Evolutionary conservation across 1,140 invertebrate genomes (phyloP).

Genomic region (Melitaea cinxia): DNA sequence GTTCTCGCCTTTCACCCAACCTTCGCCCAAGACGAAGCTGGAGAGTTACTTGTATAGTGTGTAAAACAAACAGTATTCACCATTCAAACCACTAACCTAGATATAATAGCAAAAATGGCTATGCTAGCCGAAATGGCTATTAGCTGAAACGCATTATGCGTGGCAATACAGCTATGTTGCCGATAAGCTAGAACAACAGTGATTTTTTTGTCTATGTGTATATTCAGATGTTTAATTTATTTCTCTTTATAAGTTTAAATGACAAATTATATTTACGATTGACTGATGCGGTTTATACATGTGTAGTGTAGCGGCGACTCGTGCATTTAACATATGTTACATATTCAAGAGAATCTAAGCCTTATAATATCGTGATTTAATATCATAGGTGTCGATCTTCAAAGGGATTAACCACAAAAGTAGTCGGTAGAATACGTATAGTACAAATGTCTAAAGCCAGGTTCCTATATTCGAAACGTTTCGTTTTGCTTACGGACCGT

Average conservation of each 20-base stretch:
- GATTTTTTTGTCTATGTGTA: constrained; percentile 9
- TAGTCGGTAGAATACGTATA: neutral
- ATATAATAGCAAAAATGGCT: neutral
- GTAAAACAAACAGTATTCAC: constrained; percentile 57
- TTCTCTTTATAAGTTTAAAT: constrained; percentile 18
- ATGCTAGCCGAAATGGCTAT: too few relatives aligned
- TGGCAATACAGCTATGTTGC: neutral
- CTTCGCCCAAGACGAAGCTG: constrained; percentile 88
- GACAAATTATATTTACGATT: constrained; percentile 26
- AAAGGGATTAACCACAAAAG: constrained; percentile 15
- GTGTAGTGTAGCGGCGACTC: constrained; percentile 7
- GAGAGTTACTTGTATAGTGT: constrained; percentile 90
- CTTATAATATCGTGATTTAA: constrained; percentile 5
- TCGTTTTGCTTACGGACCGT: too few relatives aligned
- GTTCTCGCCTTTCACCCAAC: constrained; percentile 96
- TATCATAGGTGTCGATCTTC: constrained; percentile 11
- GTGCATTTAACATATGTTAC: constrained; percentile 16
- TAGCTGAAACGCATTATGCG: too few relatives aligned
- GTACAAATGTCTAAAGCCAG: constrained; percentile 5
- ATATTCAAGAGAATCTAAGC: constrained; percentile 1
- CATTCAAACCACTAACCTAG: neutral
- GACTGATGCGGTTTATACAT: constrained; percentile 30
- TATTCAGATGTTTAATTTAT: constrained; percentile 27
- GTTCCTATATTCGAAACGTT: too few relatives aligned
- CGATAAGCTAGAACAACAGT: constrained; percentile 10